Evolutionary conservation across 2,888 invertebrate species (phyloP), one percentile per base, ranked within the genome.

Genomic region (Drosophila robusta): DNA sequence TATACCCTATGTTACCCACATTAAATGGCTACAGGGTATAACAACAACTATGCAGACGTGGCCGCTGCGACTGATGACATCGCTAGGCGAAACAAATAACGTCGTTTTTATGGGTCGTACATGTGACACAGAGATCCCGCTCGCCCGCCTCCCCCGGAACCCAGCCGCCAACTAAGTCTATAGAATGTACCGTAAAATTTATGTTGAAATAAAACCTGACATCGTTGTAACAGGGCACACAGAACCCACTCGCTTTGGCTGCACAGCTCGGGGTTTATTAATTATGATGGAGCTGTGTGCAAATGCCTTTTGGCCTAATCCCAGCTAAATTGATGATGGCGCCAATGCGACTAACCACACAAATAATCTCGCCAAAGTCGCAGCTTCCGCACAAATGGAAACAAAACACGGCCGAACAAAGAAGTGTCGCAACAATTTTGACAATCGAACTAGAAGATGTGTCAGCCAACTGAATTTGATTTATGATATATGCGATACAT

Each of bases 121-220:
- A 84, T 80, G 84, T 70, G 66, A 67, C 57, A 42, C 50, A 58
- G 69, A 51, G 55, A 32, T 24, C 47, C 41, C 52, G 44, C 14
- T n/a, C 29, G 1, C 18, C 18, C n/a, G n/a, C n/a, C 18, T 18
- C 2, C 18, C 9, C 42, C 9, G 11, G 0, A 54, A 16, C 18
- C 12, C 7, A 54, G 36, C 2, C 18, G 18, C 18, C 18, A 64
- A 42, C 34, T 32, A 41, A 46, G 61, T 42, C 54, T 52, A 57
- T 32, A 57, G 65, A 75, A 75, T 69, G 61, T 72, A 67, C 62
- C 78, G 72, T 75, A 70, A 70, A 76, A 82, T 85, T 78, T 68
- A 84, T 84, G 87, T 74, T 68, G 82, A 84, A 84, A 81, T 70
- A 87, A 79, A 86, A 71, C 68, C 65, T 72, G 73, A 65, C 70